These are phyloP conservation scores for Chouioia cunea DNA, from an alignment of 2,888 invertebrate species.

Conservation along the genomic window DNA sequence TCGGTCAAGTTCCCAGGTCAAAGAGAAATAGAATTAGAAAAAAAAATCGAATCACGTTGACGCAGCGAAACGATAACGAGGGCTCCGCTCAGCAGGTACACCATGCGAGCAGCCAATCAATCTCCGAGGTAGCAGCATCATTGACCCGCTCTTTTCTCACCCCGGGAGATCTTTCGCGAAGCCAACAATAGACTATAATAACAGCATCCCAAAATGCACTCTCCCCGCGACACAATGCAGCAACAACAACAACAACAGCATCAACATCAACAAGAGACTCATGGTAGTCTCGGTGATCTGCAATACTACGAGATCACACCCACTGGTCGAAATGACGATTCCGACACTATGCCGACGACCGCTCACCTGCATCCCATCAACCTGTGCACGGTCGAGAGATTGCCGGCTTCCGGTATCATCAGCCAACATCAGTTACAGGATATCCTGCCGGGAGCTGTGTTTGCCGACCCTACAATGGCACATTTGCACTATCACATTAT, in stretches of 20 bases:
- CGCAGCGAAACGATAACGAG: constrained; percentile 15
- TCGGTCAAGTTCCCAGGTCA: too few relatives aligned
- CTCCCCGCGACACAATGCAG: constrained; percentile 20
- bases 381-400: constrained; percentile 5
- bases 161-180: background rate
- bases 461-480: constrained; percentile 34
- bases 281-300: constrained; percentile 3
- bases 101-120: constrained; percentile 9
- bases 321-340: background rate
- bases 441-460: constrained; percentile 34
- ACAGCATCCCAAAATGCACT: constrained; percentile 17
- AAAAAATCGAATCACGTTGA: constrained; percentile 23
- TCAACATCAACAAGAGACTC: constrained; percentile 1
- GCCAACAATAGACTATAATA: background rate
- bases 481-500: constrained; percentile 45
- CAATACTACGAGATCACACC: constrained; percentile 41
- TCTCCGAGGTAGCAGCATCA: constrained; percentile 5
- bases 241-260: background rate
- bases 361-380: constrained; percentile 31
- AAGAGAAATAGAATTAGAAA: background rate
- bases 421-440: constrained; percentile 32
- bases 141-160: background rate
- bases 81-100: constrained; percentile 4
- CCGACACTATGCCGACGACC: background rate
- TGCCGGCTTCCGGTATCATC: background rate